These are phyloP conservation scores for Pristiophorus japonicus DNA, from an alignment of 2,113 vertebrate species.

Conservation along the genomic window DNA sequence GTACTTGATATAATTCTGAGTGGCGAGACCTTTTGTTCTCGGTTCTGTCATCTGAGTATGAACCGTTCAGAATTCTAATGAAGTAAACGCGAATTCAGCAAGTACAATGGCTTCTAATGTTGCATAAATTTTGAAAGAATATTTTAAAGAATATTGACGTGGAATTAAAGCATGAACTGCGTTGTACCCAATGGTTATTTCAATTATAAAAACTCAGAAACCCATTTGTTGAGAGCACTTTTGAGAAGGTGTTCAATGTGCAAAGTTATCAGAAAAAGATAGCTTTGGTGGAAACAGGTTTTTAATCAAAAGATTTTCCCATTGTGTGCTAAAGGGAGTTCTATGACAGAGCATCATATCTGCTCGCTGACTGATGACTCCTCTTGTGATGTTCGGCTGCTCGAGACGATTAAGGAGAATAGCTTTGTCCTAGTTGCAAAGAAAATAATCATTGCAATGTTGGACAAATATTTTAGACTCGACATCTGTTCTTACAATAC, in stretches of 20 bases:
- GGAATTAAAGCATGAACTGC: background rate
- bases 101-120: background rate
- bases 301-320: background rate
- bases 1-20: conserved; percentile 4
- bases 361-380: background rate
- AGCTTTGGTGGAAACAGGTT: background rate
- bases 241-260: background rate
- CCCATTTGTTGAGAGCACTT: background rate
- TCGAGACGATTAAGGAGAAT: background rate
- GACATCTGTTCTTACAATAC: background rate
- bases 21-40: conserved; percentile 16
- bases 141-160: background rate
- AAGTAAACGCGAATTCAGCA: background rate
- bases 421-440: background rate
- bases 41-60: background rate
- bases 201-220: background rate
- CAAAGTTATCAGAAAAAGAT: background rate
- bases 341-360: background rate
- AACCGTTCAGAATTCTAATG: background rate
- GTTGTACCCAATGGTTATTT: background rate
- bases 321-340: background rate
- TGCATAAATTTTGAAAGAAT: background rate
- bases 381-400: background rate
- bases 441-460: background rate
- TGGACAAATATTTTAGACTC: background rate